phyloP scores from a whole-genome alignment of 2,797 vertebrate genomes.

The Chaetophractus vellerosus region DNA sequence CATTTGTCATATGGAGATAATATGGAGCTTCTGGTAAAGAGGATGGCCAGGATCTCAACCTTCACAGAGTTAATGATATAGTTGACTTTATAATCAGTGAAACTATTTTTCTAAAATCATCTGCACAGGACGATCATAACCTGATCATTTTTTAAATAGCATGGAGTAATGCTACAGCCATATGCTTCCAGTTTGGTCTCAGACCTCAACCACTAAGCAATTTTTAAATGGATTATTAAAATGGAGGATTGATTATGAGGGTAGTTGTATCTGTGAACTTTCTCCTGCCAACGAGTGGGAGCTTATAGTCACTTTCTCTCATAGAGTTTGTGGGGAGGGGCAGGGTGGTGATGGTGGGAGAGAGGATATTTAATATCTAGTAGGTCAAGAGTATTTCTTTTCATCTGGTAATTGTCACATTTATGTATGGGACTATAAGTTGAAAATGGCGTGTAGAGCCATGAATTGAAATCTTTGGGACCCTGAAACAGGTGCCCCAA shows the following conservation, averaged over 20 bases:
- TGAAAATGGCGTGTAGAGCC: slow-evolving; percentile 44
- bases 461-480: not conserved
- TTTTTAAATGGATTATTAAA: slow-evolving; percentile 62
- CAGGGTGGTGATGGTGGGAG: not conserved
- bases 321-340: not conserved
- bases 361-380: not conserved
- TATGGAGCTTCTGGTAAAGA: not conserved
- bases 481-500: slow-evolving; percentile 16
- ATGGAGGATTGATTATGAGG: slow-evolving; percentile 52
- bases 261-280: not conserved
- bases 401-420: not conserved
- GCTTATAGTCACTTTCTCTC: slow-evolving; percentile 26
- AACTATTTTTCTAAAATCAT: slow-evolving; percentile 56
- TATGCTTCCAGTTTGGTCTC: slow-evolving; percentile 27
- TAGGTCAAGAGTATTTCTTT: not conserved
- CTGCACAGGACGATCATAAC: not conserved
- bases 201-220: slow-evolving; percentile 15
- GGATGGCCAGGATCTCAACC: not conserved
- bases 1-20: not conserved
- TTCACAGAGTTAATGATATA: not conserved
- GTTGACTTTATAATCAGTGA: slow-evolving; percentile 3
- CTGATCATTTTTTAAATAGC: not conserved
- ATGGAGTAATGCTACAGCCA: slow-evolving; percentile 18
- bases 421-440: not conserved
- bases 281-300: not conserved